These are phyloP conservation scores for Odontamblyopus rebecca DNA, from an alignment of 2,797 vertebrate genomes.

Conservation along the genomic window DNA sequence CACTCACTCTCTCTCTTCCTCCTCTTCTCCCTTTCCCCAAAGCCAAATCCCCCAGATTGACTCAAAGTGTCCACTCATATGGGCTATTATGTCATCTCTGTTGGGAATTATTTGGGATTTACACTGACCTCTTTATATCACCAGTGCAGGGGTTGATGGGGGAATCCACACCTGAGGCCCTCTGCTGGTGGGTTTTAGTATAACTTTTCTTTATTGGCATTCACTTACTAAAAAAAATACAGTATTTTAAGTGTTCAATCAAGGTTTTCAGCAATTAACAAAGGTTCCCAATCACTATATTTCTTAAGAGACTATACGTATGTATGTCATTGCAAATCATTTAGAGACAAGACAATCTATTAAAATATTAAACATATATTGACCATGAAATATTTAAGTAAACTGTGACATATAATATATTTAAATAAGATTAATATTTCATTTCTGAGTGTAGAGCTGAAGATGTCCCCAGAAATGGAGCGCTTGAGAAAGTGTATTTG, in stretches of 20 bases:
- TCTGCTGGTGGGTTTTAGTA: constrained; percentile 48
- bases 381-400: too few species aligned
- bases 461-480: too few species aligned
- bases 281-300: too few species aligned
- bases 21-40: background rate
- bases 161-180: constrained; percentile 18
- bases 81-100: constrained; percentile 45
- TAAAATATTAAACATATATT: too few species aligned
- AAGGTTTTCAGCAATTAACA: background rate
- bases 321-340: too few species aligned
- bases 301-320: too few species aligned
- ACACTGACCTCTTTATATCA: constrained; percentile 41
- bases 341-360: too few species aligned
- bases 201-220: background rate
- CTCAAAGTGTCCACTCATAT: constrained; percentile 34
- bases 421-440: too few species aligned
- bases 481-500: too few species aligned
- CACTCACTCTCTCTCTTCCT: too few species aligned
- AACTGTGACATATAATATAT: too few species aligned
- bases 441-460: too few species aligned
- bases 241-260: background rate
- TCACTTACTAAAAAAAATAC: background rate
- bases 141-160: constrained; percentile 14
- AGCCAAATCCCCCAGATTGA: constrained; percentile 49
- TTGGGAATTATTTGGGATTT: constrained; percentile 31